Evolutionary conservation across 2,888 invertebrate genomes (phyloP), one percentile per base, ranked within the genome.

Genomic region (Drosophila flavopinicola): DNA sequence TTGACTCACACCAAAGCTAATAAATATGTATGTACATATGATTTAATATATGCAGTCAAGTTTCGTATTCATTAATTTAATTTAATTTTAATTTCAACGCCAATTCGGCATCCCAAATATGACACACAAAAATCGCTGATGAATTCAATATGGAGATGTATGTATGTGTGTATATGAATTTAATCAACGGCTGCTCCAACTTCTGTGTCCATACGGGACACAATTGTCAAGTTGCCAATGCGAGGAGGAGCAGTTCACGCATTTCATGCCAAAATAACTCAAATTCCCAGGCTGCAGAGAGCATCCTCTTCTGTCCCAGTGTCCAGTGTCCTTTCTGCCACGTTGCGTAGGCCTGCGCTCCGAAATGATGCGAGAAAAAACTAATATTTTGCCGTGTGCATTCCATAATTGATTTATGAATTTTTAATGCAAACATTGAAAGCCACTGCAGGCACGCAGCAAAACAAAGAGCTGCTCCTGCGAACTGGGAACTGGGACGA

Each of bases 331-430:
- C 35, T 45, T 35, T 20, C 51, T 20, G 20, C 20, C 20, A 20
- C 20, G 20, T 20, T 20, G 20, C 41, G 11, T 33, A 24, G 53
- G 24, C 29, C 20, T 29, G n/a, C 11, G 33, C 15, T 20, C 27
- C 11, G 11, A 4, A 27, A 33, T 37, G 63, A 80, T 79, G 73
- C 63, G 83, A 85, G 78, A 82, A 85, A 82, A 82, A 78, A 87
- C 78, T 75, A 86, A 79, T 78, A 87, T 87, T 89, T 88, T 87
- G 84, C 88, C 73, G 75, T 87, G 85, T 88, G 88, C 89, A 89
- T 89, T 89, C 89, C 89, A 89, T 89, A 89, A 89, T 89, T 89
- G 89, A 89, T 89, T 89, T 89, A 89, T 89, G 89, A 89, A 89
- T 89, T 89, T 88, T 88, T 89, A 89, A 89, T 89, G 89, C 82